Evolutionary conservation across 2,888 invertebrate species (phyloP).

Genomic region (Selenia dentaria): DNA sequence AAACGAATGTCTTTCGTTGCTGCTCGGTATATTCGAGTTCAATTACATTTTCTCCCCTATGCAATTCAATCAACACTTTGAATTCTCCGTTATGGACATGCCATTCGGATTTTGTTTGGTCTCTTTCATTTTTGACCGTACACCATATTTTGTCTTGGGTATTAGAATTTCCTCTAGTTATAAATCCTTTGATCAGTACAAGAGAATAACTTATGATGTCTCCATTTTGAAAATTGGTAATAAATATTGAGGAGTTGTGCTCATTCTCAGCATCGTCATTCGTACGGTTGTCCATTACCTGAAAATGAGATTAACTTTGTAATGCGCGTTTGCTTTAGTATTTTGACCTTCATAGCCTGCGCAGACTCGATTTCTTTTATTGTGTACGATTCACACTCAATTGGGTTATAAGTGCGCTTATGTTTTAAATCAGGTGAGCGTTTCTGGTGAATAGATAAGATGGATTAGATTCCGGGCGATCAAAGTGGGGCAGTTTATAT

Average conservation of each 20-base stretch:
- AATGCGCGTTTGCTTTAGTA: constrained; percentile 32
- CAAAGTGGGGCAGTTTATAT: constrained; percentile 49
- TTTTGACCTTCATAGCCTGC: constrained; percentile 50
- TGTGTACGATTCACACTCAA: constrained; percentile 49
- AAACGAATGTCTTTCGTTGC: constrained; percentile 65
- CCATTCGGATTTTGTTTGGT: constrained; percentile 81
- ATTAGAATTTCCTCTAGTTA: constrained; percentile 72
- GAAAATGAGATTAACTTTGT: constrained; percentile 56
- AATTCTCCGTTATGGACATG: constrained; percentile 87
- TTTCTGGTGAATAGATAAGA: constrained; percentile 23
- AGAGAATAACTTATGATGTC: constrained; percentile 86
- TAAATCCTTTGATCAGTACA: constrained; percentile 85
- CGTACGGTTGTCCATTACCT: constrained; percentile 80
- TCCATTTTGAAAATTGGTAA: constrained; percentile 86
- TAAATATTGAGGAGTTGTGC: constrained; percentile 70
- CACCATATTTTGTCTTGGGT: constrained; percentile 72
- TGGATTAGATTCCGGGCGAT: constrained; percentile 33
- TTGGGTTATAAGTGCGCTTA: constrained; percentile 45
- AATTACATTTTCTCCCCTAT: constrained; percentile 86
- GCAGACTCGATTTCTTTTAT: constrained; percentile 49
- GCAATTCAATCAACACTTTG: constrained; percentile 87
- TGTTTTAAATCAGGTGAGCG: constrained; percentile 18
- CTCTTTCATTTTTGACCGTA: constrained; percentile 64
- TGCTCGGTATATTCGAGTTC: constrained; percentile 83
- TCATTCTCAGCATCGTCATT: constrained; percentile 73